Conservation (phyloP, 2,888 invertebrate species). For the Pilophorus perplexus region DNA sequence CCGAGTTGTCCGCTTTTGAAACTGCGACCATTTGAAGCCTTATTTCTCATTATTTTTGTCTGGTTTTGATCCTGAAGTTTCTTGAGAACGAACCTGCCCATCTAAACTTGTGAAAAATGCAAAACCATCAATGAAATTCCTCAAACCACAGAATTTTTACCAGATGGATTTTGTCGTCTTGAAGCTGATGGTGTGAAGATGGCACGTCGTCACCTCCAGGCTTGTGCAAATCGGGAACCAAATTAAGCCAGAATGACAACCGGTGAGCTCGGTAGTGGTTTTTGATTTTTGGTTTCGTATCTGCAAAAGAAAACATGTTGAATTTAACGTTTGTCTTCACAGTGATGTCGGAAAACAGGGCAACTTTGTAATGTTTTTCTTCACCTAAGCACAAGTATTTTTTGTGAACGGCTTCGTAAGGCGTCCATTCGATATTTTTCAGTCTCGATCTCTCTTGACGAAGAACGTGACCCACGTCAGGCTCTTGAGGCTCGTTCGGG, state of each 20-base stretch:
- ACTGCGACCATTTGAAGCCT: too few species aligned
- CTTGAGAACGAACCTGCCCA: too few species aligned
- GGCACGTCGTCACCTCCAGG: conserved; percentile 80
- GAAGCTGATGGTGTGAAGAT: conserved; percentile 55
- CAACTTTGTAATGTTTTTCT: too few species aligned
- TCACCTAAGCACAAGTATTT: conserved; percentile 85
- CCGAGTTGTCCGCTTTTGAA: too few species aligned
- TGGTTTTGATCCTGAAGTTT: too few species aligned
- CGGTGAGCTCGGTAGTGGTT: conserved; percentile 92
- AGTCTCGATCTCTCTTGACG: conserved; percentile 75
- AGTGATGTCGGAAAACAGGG: not conserved
- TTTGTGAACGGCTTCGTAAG: conserved; percentile 88
- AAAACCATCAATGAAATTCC: too few species aligned
- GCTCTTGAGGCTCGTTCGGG: conserved; percentile 79
- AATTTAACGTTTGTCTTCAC: not conserved
- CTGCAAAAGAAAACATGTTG: conserved; percentile 55
- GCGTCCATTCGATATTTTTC: conserved; percentile 89
- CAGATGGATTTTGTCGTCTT: conserved; percentile 54
- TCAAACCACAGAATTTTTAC: too few species aligned
- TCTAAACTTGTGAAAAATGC: too few species aligned
- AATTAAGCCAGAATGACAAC: conserved; percentile 90
- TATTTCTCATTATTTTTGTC: too few species aligned
- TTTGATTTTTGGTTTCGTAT: conserved; percentile 84
- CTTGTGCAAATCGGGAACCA: conserved; percentile 87
- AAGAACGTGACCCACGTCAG: conserved; percentile 59